Base-by-base conservation (phyloP, 2,797 vertebrate genomes). In the Sus cebifrons region DNA sequence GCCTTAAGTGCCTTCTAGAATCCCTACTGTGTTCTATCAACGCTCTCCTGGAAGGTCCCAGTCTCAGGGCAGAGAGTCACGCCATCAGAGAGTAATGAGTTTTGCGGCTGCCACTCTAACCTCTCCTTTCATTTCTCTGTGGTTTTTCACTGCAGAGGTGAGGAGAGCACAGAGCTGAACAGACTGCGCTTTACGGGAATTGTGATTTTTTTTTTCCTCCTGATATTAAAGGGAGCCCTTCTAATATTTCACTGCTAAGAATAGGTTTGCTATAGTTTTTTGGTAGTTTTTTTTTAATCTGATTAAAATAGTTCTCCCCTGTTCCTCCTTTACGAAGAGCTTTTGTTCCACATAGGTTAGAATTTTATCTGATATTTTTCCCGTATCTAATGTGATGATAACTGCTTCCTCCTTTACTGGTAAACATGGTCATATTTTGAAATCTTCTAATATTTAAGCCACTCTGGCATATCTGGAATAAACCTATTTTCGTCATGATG, bases 341-440 rank as follows among this genome's bases (percentile, higher is more conserved):
- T 75, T 91, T 79, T 74, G 14, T 68, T 52, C 49, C 29, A 6
- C 4, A 16, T 18, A 16, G 13, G 18, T 21, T 54, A 75, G 17
- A 56, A 83, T 75, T 91, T 91, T 58, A 71, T 49, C 73, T 82
- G 40, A 40, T 23, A n/a, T 21, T 36, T 91, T 89, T 92, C 64
- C 54, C 10, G 2, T 25, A 40, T 60, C 65, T 70, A 36, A 74
- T 27, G 3, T 5, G 29, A 25, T 1, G 2, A 77, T 27, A 29
- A 91, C 18, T 13, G 21, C 49, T 52, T 40, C 25, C 17, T 79
- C 12, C 0, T 75, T 74, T n/a, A 60, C 23, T 16, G 6, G 27
- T 68, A 65, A 68, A 56, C 40, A 23, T 1, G n/a, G 29, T 23
- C 11, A 40, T 6, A 29, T 86, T 89, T 92, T 11, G 23, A 82